These are phyloP conservation scores for Melospiza georgiana DNA, from an alignment of 2,113 vertebrate genomes.

Conservation along the genomic window DNA sequence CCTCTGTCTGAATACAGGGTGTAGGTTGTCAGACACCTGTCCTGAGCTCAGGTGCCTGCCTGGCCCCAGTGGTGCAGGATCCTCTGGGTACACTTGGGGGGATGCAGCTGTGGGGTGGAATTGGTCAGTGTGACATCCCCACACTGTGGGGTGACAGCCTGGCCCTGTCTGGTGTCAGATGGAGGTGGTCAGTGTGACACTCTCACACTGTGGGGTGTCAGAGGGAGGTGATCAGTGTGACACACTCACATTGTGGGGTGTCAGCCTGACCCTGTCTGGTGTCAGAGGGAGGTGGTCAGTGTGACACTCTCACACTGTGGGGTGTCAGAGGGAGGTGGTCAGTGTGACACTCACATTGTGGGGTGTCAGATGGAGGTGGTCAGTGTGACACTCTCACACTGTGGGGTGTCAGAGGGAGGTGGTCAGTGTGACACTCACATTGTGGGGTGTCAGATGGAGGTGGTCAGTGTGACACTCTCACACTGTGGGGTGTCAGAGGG, in stretches of 20 bases:
- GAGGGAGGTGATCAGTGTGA: not conserved
- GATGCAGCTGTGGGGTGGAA: not conserved
- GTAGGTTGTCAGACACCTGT: not conserved
- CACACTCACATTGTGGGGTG: not conserved
- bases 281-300: too few species aligned
- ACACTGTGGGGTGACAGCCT: not conserved
- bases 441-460: not conserved
- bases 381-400: not conserved
- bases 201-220: not conserved
- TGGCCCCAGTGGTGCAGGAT: fast-evolving
- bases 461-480: not conserved
- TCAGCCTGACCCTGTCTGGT: too few species aligned
- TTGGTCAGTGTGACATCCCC: not conserved
- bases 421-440: not conserved
- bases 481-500: too few species aligned
- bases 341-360: not conserved
- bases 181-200: not conserved
- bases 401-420: not conserved
- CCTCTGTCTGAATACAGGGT: fast-evolving
- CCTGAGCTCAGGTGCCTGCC: not conserved
- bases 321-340: not conserved
- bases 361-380: not conserved
- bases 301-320: too few species aligned
- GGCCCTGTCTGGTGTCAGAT: not conserved
- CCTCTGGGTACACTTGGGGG: not conserved